These are phyloP conservation scores for Tragulus kanchil DNA, from an alignment of 2,113 vertebrate genomes.

Conservation along the genomic window DNA sequence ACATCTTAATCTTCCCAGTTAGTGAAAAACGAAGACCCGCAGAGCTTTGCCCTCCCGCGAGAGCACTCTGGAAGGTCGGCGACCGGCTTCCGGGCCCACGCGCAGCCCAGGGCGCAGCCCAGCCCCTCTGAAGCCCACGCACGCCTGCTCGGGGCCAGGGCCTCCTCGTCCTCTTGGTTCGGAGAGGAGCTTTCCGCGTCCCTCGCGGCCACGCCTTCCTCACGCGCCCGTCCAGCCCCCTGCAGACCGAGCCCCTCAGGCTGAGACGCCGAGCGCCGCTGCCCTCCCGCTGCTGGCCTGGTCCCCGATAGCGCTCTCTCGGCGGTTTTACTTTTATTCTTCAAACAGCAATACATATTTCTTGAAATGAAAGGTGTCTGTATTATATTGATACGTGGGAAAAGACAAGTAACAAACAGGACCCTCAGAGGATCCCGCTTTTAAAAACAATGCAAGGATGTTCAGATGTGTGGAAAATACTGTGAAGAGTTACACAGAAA, in stretches of 20 bases:
- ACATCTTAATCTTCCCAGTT: not conserved
- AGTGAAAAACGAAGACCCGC: not conserved
- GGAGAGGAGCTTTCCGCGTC: not conserved
- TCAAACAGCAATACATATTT: not conserved
- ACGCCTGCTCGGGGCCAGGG: no score
- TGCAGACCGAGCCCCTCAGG: not conserved
- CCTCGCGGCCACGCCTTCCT: not conserved
- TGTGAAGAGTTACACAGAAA: not conserved
- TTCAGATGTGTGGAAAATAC: not conserved
- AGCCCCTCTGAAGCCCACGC: not conserved
- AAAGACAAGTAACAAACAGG: not conserved
- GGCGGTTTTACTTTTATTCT: not conserved
- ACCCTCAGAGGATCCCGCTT: not conserved
- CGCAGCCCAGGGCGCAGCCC: not conserved
- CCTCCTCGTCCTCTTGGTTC: not conserved
- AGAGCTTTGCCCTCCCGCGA: no score
- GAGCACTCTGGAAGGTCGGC: fast-evolving
- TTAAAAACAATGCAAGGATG: not conserved
- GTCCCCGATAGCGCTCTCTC: not conserved
- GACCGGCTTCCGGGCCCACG: not conserved
- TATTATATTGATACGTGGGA: not conserved
- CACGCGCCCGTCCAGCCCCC: not conserved
- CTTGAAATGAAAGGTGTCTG: not conserved
- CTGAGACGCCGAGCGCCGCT: no score
- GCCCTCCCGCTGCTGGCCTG: no score